Base-by-base conservation (phyloP, 2,797 vertebrate genomes). In the Morus bassanus region DNA sequence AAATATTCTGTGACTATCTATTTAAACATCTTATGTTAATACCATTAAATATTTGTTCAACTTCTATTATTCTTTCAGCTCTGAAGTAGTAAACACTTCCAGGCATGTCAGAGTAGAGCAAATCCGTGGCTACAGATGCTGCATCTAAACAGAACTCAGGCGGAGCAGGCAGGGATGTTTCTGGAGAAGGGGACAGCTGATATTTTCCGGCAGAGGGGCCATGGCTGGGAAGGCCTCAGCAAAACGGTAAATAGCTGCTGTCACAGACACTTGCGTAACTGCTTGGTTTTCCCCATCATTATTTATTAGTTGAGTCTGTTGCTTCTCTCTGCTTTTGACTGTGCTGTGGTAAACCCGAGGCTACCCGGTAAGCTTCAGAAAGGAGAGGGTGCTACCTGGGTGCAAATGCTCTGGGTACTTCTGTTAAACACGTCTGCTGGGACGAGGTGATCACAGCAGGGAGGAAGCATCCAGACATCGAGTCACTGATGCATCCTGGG, bases 21-120 rank as follows among this genome's bases (percentile, higher is more conserved):
- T 91, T 95, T 88, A 95, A 96, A 89, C 59, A 67, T 87, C 88
- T 93, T 83, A 56, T 4, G 13, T 73, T 95, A 94, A 95, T 94
- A 82, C 63, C 70, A 37, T 69, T 57, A 89, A 82, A 23, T 77
- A 48, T 95, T 96, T 97, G 88, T 74, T 95, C 59, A 79, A 73
- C 54, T 76, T 91, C n/a, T 12, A 17, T 84, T 89, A 76, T 85
- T 85, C 63, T 86, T 91, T 65, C 12, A 31, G 19, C 75, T 90
- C 85, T 73, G 85, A 78, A 91, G 59, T 19, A 25, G 65, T 7
- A 18, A 79, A 73, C 0, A 6, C 74, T 94, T 28, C 51, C 51
- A 43, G 61, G 74, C 74, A 24, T 7, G 30, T 81, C 79, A 65
- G 70, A 54, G 82, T 9, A 63, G 76, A 79, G 77, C 85, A 86